Evolutionary conservation across 30 jellyfish, hydroid and myxozoan species (phyloP).

Genomic region (Cassiopea xamachana): DNA sequence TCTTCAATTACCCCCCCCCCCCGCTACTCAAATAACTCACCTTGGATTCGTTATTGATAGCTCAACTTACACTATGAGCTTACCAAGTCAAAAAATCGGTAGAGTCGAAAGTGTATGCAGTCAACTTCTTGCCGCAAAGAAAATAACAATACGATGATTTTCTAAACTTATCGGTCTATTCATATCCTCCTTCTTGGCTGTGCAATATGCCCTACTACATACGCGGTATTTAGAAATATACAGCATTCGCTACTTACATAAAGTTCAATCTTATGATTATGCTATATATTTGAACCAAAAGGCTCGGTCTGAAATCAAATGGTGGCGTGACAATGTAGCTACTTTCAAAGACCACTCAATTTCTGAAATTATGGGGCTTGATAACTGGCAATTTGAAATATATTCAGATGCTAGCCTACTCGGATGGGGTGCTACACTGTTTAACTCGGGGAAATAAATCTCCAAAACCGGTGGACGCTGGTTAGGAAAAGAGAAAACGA

Average conservation of each 20-base stretch:
- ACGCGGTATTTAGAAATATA: neutral
- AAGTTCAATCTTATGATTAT: neutral
- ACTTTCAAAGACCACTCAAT: neutral
- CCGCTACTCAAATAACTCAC: neutral
- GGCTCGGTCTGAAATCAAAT: neutral
- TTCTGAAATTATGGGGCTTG: neutral
- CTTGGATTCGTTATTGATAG: constrained; percentile 23
- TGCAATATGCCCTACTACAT: neutral
- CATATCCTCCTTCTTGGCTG: neutral
- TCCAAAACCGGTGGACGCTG: neutral
- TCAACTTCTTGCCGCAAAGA: neutral
- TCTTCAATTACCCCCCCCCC: neutral
- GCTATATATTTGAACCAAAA: neutral
- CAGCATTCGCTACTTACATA: neutral
- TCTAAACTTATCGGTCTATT: constrained; percentile 6
- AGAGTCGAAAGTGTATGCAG: neutral
- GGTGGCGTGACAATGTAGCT: neutral
- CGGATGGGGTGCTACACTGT: neutral
- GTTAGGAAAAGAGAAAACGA: neutral
- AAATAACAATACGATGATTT: neutral
- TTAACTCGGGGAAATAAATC: neutral
- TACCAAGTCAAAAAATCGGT: neutral
- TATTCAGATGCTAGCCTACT: neutral
- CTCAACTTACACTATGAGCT: neutral
- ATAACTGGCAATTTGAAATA: neutral